A percentile compares a stretch with the other conserved stretches of the same genome.
Conservation (phyloP, 2,888 invertebrate species). For the Volucella zonaria region DNA sequence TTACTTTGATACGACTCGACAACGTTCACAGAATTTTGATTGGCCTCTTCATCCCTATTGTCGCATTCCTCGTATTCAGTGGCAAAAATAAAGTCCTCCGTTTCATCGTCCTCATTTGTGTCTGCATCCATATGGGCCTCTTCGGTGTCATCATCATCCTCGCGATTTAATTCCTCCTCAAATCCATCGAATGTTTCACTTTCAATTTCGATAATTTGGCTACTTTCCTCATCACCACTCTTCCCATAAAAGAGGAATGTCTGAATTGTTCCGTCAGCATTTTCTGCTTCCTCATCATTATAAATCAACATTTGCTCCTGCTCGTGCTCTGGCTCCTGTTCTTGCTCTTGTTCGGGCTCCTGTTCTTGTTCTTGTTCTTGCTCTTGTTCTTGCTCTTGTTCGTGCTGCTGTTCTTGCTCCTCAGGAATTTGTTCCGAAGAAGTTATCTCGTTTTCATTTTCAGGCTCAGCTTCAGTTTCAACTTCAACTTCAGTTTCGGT, state of each 20-base stretch:
- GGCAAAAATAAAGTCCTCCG: slow-evolving; percentile 46
- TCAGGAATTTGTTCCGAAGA: slow-evolving; percentile 63
- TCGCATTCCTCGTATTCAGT: slow-evolving; percentile 55
- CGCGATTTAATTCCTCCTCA: slow-evolving; percentile 18
- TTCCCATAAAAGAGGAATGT: slow-evolving; percentile 48
- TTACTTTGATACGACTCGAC: slow-evolving; percentile 52
- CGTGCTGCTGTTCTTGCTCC: neutral
- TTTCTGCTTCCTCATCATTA: slow-evolving; percentile 41
- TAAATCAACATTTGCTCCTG: slow-evolving; percentile 42
- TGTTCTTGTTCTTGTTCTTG: no score
- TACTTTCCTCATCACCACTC: slow-evolving; percentile 10
- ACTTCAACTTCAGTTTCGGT: no score
- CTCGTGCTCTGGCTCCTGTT: neutral
- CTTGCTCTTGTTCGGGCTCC: no score
- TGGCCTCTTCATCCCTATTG: slow-evolving; percentile 26
- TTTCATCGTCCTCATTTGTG: slow-evolving; percentile 52
- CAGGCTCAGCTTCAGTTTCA: neutral
- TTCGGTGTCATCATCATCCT: slow-evolving; percentile 19
- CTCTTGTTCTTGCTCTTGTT: neutral
- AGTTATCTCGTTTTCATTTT: slow-evolving; percentile 67
- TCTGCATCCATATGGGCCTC: slow-evolving; percentile 18
- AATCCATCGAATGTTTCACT: slow-evolving; percentile 20
- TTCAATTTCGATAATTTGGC: slow-evolving; percentile 49
- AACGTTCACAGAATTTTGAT: neutral
- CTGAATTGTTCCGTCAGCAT: slow-evolving; percentile 21